Conservation (phyloP, 2,113 vertebrate genomes). For the Thunnus maccoyii region DNA sequence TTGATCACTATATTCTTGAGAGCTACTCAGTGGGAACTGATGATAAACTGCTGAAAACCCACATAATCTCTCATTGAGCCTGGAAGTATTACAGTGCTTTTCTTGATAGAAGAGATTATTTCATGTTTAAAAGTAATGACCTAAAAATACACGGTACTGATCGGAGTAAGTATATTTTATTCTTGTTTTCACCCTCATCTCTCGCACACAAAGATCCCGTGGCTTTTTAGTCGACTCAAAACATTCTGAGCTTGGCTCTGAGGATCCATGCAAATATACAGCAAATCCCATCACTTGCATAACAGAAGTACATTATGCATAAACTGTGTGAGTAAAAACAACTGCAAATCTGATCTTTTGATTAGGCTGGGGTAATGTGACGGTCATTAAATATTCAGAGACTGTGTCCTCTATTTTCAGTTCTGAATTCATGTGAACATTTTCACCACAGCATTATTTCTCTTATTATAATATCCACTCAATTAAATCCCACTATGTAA, state of each 20-base stretch:
- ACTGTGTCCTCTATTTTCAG: slow-evolving; percentile 25
- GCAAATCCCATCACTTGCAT: neutral
- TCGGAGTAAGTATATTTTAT: neutral
- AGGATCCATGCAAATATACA: slow-evolving; percentile 12
- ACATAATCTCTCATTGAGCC: slow-evolving; percentile 23
- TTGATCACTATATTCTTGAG: slow-evolving; percentile 60
- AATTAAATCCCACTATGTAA: neutral
- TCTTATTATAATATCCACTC: slow-evolving; percentile 24
- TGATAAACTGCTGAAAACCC: slow-evolving; percentile 49
- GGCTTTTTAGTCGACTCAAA: slow-evolving; percentile 1
- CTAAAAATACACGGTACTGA: neutral
- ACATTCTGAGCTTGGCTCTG: neutral
- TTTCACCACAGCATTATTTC: neutral
- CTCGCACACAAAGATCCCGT: slow-evolving; percentile 1
- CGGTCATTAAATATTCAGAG: slow-evolving; percentile 56
- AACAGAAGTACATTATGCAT: slow-evolving; percentile 41
- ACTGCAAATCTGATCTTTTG: slow-evolving; percentile 49
- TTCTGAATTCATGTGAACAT: slow-evolving; percentile 28
- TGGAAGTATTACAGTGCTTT: neutral
- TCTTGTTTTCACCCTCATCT: neutral
- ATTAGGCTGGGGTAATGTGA: slow-evolving; percentile 41
- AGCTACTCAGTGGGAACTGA: slow-evolving; percentile 23
- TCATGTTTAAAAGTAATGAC: slow-evolving; percentile 25
- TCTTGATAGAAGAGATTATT: slow-evolving; percentile 14
- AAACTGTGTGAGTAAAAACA: slow-evolving; percentile 49